Conservation (phyloP, 2,113 vertebrate genomes). For the Hiodon alosoides region DNA sequence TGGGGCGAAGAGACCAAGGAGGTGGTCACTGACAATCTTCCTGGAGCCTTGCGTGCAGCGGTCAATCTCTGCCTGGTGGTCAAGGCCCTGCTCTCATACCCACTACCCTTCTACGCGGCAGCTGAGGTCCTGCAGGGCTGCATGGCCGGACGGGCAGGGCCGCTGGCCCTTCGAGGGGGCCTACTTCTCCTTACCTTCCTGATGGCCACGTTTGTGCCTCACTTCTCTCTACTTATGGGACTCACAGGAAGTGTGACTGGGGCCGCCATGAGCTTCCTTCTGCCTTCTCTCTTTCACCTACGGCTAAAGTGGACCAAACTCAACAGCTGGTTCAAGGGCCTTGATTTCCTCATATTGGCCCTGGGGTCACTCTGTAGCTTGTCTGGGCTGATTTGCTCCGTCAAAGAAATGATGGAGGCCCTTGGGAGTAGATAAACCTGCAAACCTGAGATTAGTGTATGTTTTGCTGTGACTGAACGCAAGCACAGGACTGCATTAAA, state of each 20-base stretch:
- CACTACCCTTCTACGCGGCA: constrained; percentile 69
- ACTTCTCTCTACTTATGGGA: constrained; percentile 70
- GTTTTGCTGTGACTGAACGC: neutral
- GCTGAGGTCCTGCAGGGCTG: constrained; percentile 61
- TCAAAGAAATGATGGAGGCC: constrained; percentile 56
- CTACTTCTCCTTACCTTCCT: constrained; percentile 65
- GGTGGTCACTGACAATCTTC: constrained; percentile 71
- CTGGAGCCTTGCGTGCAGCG: constrained; percentile 58
- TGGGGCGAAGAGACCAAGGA: constrained; percentile 70
- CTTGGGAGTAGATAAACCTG: constrained; percentile 30
- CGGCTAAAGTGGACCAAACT: constrained; percentile 64
- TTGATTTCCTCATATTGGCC: constrained; percentile 60
- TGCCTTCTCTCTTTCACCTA: constrained; percentile 71
- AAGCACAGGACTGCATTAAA: neutral
- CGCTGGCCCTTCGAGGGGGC: constrained; percentile 48
- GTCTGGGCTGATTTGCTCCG: constrained; percentile 64
- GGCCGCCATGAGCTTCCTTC: constrained; percentile 66
- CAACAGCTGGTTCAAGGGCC: constrained; percentile 45
- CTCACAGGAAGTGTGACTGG: constrained; percentile 69
- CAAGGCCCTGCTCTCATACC: constrained; percentile 72
- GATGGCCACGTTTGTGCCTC: constrained; percentile 62
- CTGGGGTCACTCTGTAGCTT: constrained; percentile 65
- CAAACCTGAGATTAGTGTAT: neutral
- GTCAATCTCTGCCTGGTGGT: constrained; percentile 68
- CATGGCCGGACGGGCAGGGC: constrained; percentile 25